Conservation (phyloP, 1,140 invertebrate genomes). For the Leptinotarsa lineolata region DNA sequence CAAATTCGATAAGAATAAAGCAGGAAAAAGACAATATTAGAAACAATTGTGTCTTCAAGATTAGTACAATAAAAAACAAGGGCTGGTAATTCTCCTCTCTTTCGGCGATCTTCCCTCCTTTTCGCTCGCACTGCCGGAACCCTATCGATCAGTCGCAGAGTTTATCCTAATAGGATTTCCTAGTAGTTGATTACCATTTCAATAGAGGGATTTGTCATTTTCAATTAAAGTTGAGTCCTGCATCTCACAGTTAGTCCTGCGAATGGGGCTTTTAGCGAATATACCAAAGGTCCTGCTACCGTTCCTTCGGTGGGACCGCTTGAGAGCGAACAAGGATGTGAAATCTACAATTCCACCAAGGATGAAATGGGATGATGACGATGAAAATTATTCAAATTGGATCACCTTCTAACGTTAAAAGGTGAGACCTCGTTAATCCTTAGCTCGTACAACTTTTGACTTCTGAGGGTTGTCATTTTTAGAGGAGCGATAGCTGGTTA, state of each 20-base stretch:
- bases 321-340: neutral
- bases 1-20: slow-evolving; percentile 20
- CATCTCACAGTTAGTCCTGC: slow-evolving; percentile 47
- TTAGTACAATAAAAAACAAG: slow-evolving; percentile 39
- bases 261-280: slow-evolving; percentile 39
- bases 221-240: slow-evolving; percentile 59
- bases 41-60: slow-evolving; percentile 40
- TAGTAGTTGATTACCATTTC: slow-evolving; percentile 60
- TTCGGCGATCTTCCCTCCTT: slow-evolving; percentile 20
- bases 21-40: slow-evolving; percentile 17
- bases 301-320: slow-evolving; percentile 11
- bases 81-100: slow-evolving; percentile 29
- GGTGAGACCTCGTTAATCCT: no score
- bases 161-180: slow-evolving; percentile 59
- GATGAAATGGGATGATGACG: neutral
- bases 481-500: no score
- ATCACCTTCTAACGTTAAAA: no score
- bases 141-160: slow-evolving; percentile 54
- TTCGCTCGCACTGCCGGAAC: slow-evolving; percentile 35
- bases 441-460: no score
- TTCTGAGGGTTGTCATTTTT: no score
- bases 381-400: no score
- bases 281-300: slow-evolving; percentile 31
- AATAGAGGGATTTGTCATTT: slow-evolving; percentile 59
- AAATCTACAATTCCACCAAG: neutral